Conservation (phyloP, 2,888 invertebrate genomes). For the Petrolisthes cinctipes region DNA sequence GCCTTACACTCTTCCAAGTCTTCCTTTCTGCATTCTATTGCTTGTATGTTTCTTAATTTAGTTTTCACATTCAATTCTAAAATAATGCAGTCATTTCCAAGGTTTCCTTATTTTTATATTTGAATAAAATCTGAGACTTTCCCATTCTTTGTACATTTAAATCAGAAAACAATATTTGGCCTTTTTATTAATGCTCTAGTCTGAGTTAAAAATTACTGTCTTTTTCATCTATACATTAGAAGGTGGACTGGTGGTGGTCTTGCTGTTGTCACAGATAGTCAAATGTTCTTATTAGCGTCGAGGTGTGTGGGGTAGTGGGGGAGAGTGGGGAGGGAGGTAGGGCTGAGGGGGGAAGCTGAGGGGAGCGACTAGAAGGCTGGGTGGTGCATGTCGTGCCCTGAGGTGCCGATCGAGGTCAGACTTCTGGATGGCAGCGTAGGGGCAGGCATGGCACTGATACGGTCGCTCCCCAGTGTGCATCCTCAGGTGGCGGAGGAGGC, state of each 20-base stretch:
- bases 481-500: conserved; percentile 53
- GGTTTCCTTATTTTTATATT: not conserved
- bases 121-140: too few species aligned
- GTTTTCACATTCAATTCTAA: conserved; percentile 8
- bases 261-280: too few species aligned
- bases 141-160: too few species aligned
- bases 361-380: not conserved
- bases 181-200: too few species aligned
- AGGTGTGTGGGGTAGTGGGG: conserved; percentile 21
- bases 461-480: conserved; percentile 62
- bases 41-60: not conserved
- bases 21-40: not conserved
- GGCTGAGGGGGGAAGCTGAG: not conserved
- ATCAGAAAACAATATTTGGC: too few species aligned
- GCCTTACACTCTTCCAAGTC: conserved; percentile 9
- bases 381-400: conserved; percentile 38
- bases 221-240: too few species aligned
- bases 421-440: conserved; percentile 61
- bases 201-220: too few species aligned
- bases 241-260: too few species aligned
- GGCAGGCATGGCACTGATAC: conserved; percentile 49
- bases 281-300: conserved; percentile 1
- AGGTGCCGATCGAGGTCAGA: conserved; percentile 58
- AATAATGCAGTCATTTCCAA: not conserved
- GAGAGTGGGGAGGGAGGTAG: conserved; percentile 21